These are phyloP conservation scores for Rhombomys opimus DNA, from an alignment of 2,113 vertebrate species.

Conservation along the genomic window DNA sequence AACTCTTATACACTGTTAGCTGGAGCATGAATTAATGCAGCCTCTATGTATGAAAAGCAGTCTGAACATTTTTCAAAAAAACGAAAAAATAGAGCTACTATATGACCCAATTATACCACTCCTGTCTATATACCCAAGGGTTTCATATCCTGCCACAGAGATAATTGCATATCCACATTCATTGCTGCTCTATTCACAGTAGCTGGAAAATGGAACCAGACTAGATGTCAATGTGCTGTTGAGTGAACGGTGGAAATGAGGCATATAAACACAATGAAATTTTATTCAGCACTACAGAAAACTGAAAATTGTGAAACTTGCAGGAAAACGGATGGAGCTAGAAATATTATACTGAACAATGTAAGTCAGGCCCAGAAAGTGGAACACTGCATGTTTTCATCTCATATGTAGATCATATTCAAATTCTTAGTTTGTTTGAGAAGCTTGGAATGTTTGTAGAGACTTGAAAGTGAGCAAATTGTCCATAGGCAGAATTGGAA, in stretches of 20 bases:
- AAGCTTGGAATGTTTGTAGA: background rate
- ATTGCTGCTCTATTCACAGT: background rate
- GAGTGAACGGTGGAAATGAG: background rate
- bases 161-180: background rate
- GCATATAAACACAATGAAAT: background rate
- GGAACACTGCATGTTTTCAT: background rate
- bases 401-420: background rate
- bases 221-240: background rate
- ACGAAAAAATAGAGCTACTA: background rate
- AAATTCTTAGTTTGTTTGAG: background rate
- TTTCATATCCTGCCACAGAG: background rate
- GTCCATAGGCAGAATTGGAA: background rate
- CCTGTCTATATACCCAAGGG: background rate
- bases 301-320: background rate
- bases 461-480: background rate
- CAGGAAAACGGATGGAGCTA: background rate
- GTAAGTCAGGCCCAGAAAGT: no score
- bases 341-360: background rate
- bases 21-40: background rate
- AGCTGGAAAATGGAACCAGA: background rate
- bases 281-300: background rate
- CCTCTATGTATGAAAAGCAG: background rate
- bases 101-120: background rate
- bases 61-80: background rate
- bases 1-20: background rate